Evolutionary conservation across 92 coral and sea anemone genomes (phyloP).

Genomic region (Micromussa lordhowensis): DNA sequence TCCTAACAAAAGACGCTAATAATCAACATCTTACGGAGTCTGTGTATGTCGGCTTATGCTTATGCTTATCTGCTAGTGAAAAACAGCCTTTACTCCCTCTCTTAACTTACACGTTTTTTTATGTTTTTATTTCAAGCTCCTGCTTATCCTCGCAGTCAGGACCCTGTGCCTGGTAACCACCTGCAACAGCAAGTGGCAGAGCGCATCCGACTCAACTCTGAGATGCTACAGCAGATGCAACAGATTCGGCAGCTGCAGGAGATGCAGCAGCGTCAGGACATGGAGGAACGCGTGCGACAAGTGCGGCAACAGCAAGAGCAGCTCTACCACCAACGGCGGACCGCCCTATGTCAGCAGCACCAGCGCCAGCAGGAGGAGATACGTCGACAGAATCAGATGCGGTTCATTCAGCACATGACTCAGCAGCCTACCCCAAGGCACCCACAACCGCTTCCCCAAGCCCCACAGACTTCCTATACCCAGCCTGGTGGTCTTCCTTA

Average conservation of each 20-base stretch:
- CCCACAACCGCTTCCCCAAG: slow-evolving; percentile 1
- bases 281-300: slow-evolving; percentile 57
- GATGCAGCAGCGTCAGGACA: slow-evolving; percentile 51
- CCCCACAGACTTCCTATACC: neutral
- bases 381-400: slow-evolving; percentile 44
- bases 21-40: too few species aligned
- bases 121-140: neutral
- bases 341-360: slow-evolving; percentile 39
- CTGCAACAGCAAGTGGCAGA: slow-evolving; percentile 42
- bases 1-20: too few species aligned
- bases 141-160: neutral
- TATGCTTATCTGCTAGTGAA: too few species aligned
- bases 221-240: slow-evolving; percentile 64
- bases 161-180: neutral
- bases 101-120: too few species aligned
- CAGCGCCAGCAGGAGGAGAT: slow-evolving; percentile 55
- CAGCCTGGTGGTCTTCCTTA: slow-evolving; percentile 12
- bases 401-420: slow-evolving; percentile 49
- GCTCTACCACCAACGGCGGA: slow-evolving; percentile 49
- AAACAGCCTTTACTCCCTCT: too few species aligned
- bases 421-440: slow-evolving; percentile 3
- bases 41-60: too few species aligned
- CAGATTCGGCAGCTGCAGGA: slow-evolving; percentile 65
- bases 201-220: slow-evolving; percentile 63
- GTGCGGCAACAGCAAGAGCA: slow-evolving; percentile 40